phyloP scores from a whole-genome alignment of 2,888 invertebrate species.

The Pilophorus perplexus region DNA sequence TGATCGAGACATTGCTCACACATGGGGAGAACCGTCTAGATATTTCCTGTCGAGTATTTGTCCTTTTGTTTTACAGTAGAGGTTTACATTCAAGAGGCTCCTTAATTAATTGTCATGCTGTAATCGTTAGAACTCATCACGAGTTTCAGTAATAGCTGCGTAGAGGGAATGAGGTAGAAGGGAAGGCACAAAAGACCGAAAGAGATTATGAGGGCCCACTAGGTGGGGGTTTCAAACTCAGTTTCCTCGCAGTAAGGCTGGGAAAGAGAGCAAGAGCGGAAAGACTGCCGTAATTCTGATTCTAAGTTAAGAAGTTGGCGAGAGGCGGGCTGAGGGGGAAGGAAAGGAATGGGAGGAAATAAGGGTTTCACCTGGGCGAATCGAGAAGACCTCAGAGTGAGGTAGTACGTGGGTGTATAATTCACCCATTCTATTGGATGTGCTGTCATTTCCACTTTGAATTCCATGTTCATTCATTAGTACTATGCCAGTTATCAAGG shows the following conservation, averaged over 20 bases:
- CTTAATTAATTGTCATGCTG: constrained; percentile 22
- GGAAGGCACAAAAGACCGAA: constrained; percentile 7
- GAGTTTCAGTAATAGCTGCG: neutral
- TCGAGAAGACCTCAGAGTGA: too few relatives aligned
- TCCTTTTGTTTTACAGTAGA: neutral
- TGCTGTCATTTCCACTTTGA: too few relatives aligned
- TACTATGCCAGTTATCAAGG: too few relatives aligned
- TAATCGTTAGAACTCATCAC: constrained; percentile 21
- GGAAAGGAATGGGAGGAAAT: neutral
- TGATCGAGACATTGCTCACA: too few relatives aligned
- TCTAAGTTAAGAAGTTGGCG: neutral
- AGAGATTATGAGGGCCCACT: neutral
- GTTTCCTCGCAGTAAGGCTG: constrained; percentile 17
- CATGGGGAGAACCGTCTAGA: too few relatives aligned
- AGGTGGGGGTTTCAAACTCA: neutral
- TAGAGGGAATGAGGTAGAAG: neutral
- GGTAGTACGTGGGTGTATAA: too few relatives aligned
- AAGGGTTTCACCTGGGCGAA: too few relatives aligned
- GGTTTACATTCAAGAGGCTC: constrained; percentile 22
- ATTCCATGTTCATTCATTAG: too few relatives aligned
- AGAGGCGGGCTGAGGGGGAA: neutral
- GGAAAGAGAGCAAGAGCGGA: constrained; percentile 13
- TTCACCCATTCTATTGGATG: too few relatives aligned
- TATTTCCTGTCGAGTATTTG: too few relatives aligned
- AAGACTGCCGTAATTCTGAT: constrained; percentile 7